These are phyloP conservation scores for Ascidia mentula DNA, from an alignment of 23 tunicate genomes.

Conservation along the genomic window DNA sequence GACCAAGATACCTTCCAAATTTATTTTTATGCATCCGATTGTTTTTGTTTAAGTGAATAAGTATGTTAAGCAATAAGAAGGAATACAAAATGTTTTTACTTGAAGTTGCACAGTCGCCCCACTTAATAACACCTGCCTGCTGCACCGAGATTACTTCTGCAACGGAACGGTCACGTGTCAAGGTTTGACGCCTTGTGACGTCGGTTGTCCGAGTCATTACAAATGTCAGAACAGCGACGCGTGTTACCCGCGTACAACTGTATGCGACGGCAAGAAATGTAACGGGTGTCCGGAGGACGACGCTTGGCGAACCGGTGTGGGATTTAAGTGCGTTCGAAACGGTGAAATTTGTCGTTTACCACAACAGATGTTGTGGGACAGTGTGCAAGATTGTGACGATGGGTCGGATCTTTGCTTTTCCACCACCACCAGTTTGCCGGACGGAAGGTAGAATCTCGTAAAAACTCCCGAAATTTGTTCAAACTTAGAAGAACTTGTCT, in stretches of 20 bases:
- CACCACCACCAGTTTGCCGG: neutral
- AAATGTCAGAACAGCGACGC: slow-evolving; percentile 18
- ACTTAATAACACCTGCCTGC: slow-evolving; percentile 20
- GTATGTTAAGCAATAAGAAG: no score
- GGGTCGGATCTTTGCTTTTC: slow-evolving; percentile 42
- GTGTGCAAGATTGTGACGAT: slow-evolving; percentile 51
- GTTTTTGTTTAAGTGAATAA: no score
- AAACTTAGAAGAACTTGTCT: neutral
- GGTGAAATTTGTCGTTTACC: slow-evolving; percentile 51
- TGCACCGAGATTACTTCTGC: slow-evolving; percentile 54
- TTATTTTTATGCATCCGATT: no score
- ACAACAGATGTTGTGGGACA: slow-evolving; percentile 46
- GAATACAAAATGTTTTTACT: no score
- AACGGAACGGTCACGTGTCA: slow-evolving; percentile 47
- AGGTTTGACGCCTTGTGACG: slow-evolving; percentile 76
- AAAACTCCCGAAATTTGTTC: neutral
- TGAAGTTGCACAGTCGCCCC: neutral
- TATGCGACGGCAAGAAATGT: slow-evolving; percentile 46
- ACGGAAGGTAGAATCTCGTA: neutral
- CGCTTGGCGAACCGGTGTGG: slow-evolving; percentile 15
- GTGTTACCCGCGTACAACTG: slow-evolving; percentile 35
- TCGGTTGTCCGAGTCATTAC: slow-evolving; percentile 62
- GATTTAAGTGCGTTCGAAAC: slow-evolving; percentile 56
- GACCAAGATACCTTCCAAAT: no score
- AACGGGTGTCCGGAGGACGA: slow-evolving; percentile 58